These are phyloP conservation scores for Drosophila meridionalis DNA, from an alignment of 2,888 invertebrate species.

Conservation along the genomic window DNA sequence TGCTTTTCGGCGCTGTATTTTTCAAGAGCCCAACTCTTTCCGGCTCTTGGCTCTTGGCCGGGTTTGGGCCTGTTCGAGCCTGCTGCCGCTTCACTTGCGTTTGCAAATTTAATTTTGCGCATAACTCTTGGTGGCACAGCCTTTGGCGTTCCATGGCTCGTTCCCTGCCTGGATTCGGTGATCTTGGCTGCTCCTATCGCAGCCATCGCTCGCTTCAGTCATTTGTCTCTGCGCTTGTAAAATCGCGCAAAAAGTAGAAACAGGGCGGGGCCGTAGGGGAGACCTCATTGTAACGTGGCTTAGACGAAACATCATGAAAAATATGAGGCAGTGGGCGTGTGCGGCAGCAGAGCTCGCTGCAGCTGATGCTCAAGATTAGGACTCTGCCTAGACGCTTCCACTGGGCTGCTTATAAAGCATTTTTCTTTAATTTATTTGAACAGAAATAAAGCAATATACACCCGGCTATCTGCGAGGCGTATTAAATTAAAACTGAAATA, in stretches of 20 bases:
- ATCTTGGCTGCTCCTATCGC: conserved; percentile 52
- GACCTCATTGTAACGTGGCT: conserved; percentile 48
- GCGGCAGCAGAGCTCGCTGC: conserved; percentile 50
- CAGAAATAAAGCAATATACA: conserved; percentile 47
- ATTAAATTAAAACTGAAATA: conserved; percentile 51
- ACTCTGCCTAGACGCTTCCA: conserved; percentile 25
- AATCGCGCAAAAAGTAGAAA: conserved; percentile 28
- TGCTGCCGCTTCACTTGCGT: conserved; percentile 40
- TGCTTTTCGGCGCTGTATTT: conserved; percentile 72
- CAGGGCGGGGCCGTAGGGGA: conserved; percentile 8
- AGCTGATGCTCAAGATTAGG: conserved; percentile 44
- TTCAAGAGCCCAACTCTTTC: conserved; percentile 10
- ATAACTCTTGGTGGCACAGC: conserved; percentile 73
- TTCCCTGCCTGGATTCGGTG: conserved; percentile 35
- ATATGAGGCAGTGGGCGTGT: conserved; percentile 69
- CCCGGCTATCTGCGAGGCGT: conserved; percentile 6
- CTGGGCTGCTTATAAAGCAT: conserved; percentile 34
- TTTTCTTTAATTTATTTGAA: conserved; percentile 48
- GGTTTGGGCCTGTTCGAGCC: neutral
- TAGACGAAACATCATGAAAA: conserved; percentile 62
- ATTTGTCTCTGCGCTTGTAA: conserved; percentile 79
- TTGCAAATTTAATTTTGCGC: conserved; percentile 80
- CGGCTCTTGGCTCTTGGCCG: conserved; percentile 24
- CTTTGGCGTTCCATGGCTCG: conserved; percentile 58
- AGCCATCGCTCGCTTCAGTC: conserved; percentile 55